Evolutionary conservation across 2,797 vertebrate species (phyloP).

Genomic region (Gorsachius magnificus): DNA sequence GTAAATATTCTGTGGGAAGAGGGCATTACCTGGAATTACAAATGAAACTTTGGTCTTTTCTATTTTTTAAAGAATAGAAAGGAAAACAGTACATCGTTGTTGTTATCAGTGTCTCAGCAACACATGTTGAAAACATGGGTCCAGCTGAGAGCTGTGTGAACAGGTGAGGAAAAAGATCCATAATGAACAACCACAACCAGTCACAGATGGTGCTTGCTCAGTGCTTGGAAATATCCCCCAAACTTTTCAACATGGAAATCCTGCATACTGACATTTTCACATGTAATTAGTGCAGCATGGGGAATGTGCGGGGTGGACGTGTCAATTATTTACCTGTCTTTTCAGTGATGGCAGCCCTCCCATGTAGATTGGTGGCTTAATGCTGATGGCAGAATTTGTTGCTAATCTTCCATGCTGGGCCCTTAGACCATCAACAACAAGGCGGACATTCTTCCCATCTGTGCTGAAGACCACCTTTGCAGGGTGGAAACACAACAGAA

Average conservation of each 20-base stretch:
- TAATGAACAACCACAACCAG: background rate
- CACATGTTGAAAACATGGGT: background rate
- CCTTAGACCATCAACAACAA: constrained; percentile 88
- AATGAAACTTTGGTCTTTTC: background rate
- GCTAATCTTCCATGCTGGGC: constrained; percentile 79
- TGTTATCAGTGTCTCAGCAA: background rate
- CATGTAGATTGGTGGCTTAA: constrained; percentile 78
- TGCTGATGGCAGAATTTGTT: constrained; percentile 70
- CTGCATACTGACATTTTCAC: background rate
- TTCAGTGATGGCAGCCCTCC: constrained; percentile 79
- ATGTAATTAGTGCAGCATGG: background rate
- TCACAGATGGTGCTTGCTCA: background rate
- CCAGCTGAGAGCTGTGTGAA: background rate
- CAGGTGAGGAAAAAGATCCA: background rate
- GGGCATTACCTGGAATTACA: background rate
- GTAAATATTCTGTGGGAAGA: background rate
- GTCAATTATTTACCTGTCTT: constrained; percentile 65
- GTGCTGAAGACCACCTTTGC: constrained; percentile 84
- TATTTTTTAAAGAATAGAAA: background rate
- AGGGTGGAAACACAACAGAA: background rate
- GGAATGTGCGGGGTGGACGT: background rate
- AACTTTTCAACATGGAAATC: background rate
- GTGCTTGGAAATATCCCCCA: background rate
- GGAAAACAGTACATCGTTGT: background rate
- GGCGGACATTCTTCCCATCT: constrained; percentile 76